Evolutionary conservation across 2,797 vertebrate species (phyloP), one percentile per base, ranked within the genome.

Genomic region (Garrulus glandarius): DNA sequence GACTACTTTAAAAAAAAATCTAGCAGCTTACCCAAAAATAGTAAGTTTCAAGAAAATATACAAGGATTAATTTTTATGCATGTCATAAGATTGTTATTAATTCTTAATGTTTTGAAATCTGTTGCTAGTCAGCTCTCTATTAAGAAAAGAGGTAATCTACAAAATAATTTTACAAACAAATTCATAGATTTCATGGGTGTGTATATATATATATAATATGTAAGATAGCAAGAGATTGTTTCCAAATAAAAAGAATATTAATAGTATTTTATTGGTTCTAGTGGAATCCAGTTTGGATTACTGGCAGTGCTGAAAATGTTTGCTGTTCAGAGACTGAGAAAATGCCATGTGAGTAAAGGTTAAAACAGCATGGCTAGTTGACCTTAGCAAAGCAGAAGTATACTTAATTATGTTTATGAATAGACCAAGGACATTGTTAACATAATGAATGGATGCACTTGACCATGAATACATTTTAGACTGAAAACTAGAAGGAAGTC

Each of bases 21-120:
- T 19, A 63, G 41, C 19, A 56, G n/a, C 26, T 85, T 78, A 75
- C 57, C 60, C 27, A 6, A 84, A 93, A 89, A n/a, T 30, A 71
- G 26, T 60, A 74, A 27, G 11, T 77, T 83, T 34, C 32, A 74
- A 52, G 71, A 74, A 87, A 77, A 85, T 53, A 79, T 11, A 43
- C 44, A 77, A 83, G 36, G 60, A 41, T 83, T 39, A 72, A 74
- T 57, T 87, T 89, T 95, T 68, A 55, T 92, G 89, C 87, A 92
- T 95, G 92, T 81, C 29, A 29, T 67, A 53, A 91, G 83, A 37
- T 60, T 64, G 32, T 83, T 92, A 77, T 32, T 83, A 79, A 76
- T 89, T 92, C 36, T 82, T 83, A 83, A 34, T 83, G 56, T 87
- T 91, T 89, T 91, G 44, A 87, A 65, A 79, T 80, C 44, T 87